phyloP scores from a whole-genome alignment of 2,888 invertebrate species.

The Andrena trimmerana region DNA sequence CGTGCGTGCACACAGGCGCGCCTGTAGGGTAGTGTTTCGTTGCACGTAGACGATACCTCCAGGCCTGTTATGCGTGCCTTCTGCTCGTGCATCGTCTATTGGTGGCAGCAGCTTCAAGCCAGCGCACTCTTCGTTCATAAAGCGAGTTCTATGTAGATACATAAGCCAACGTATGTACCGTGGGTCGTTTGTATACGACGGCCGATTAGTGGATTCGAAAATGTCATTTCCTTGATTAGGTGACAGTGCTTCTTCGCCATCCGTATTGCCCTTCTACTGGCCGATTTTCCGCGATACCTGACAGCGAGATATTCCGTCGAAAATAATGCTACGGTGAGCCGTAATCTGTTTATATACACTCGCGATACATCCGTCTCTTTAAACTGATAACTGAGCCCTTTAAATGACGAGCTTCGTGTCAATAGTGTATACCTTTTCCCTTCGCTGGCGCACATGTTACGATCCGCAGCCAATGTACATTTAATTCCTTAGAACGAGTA shows the following conservation, averaged over 20 bases:
- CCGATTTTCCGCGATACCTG: slow-evolving; percentile 35
- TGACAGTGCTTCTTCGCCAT: slow-evolving; percentile 48
- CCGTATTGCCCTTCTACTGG: neutral
- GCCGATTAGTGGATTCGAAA: slow-evolving; percentile 43
- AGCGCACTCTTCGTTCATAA: slow-evolving; percentile 55
- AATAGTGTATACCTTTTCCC: neutral
- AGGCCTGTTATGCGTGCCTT: slow-evolving; percentile 33
- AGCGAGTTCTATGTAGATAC: slow-evolving; percentile 47
- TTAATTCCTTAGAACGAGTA: neutral
- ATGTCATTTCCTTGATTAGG: slow-evolving; percentile 60
- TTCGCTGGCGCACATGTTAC: slow-evolving; percentile 15
- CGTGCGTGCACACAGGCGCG: neutral
- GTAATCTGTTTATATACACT: slow-evolving; percentile 51
- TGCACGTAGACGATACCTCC: slow-evolving; percentile 11
- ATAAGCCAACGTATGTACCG: neutral
- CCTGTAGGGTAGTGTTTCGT: slow-evolving; percentile 12
- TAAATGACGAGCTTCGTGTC: slow-evolving; percentile 26
- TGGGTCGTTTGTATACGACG: slow-evolving; percentile 34
- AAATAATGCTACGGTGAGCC: slow-evolving; percentile 72
- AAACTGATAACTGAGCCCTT: slow-evolving; percentile 50
- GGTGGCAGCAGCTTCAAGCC: slow-evolving; percentile 64
- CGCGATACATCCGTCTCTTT: slow-evolving; percentile 40
- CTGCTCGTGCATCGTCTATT: slow-evolving; percentile 51
- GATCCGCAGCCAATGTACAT: slow-evolving; percentile 13
- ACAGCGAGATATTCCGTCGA: slow-evolving; percentile 31